These are phyloP conservation scores for Dryomyza anilis DNA, from an alignment of 2,888 invertebrate species.

Conservation along the genomic window DNA sequence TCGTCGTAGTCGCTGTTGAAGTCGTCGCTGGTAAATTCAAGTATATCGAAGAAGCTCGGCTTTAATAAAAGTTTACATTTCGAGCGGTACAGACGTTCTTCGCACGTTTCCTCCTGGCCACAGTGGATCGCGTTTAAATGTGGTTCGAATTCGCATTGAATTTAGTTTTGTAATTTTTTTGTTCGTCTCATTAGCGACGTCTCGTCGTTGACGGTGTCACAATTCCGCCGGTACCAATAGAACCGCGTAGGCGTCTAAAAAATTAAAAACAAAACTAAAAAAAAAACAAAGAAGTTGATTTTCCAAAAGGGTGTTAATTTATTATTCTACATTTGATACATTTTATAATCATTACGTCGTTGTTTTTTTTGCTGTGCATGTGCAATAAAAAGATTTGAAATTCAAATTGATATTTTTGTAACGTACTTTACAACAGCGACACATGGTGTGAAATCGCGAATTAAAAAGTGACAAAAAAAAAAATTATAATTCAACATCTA, in stretches of 20 bases:
- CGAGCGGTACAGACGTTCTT: conserved; percentile 51
- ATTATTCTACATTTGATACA: background rate
- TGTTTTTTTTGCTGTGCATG: background rate
- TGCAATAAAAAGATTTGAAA: background rate
- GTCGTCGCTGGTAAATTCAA: conserved; percentile 1
- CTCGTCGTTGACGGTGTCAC: conserved; percentile 1
- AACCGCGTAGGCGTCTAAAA: background rate
- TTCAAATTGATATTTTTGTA: background rate
- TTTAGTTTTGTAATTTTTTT: background rate
- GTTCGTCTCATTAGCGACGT: background rate
- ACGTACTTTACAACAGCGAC: background rate
- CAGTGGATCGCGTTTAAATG: conserved; percentile 1
- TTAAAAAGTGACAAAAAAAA: background rate
- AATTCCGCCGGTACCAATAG: background rate
- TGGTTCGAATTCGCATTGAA: background rate
- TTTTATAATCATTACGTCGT: background rate
- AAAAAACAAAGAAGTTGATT: background rate
- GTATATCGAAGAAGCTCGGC: conserved; percentile 38
- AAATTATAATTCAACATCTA: background rate
- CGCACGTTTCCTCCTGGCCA: conserved; percentile 5
- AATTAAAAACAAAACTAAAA: conserved; percentile 10
- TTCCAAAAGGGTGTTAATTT: background rate
- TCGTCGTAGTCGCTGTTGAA: background rate
- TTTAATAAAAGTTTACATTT: conserved; percentile 56
- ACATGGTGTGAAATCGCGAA: too few species aligned